These are phyloP conservation scores for Ailurus styani DNA, from an alignment of 2,113 vertebrate species.

Conservation along the genomic window DNA sequence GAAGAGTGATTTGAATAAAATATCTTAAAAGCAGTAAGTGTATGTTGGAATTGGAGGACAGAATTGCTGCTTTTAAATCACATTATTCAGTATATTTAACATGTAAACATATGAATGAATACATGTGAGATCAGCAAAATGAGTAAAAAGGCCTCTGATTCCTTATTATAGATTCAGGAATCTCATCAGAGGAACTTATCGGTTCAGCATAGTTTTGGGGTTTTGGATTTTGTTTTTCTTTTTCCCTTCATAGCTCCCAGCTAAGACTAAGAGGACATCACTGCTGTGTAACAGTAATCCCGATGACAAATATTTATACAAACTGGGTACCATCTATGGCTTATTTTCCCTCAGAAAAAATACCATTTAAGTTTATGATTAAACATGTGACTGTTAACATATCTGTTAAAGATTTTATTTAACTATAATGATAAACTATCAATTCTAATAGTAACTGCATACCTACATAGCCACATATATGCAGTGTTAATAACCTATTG, in stretches of 20 bases:
- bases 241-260: not conserved
- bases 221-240: not conserved
- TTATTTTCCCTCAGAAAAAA: not conserved
- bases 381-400: not conserved
- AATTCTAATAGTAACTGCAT: not conserved
- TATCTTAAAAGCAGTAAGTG: not conserved
- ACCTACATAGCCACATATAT: not conserved
- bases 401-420: not conserved
- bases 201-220: not conserved
- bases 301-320: not conserved
- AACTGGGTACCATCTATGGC: not conserved
- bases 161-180: not conserved
- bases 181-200: not conserved
- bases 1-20: slow-evolving; percentile 1
- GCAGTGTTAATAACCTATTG: not conserved
- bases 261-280: not conserved
- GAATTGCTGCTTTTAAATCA: not conserved
- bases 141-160: not conserved
- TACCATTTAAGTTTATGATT: not conserved
- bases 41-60: not conserved
- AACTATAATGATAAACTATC: not conserved
- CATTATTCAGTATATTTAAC: not conserved
- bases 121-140: not conserved
- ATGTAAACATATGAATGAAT: not conserved
- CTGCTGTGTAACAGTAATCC: not conserved